Percentiles rank a stretch among this genome's conserved stretches.
These are phyloP conservation scores for Dufourea novaeangliae DNA, from an alignment of 1,140 invertebrate species.

Conservation along the genomic window DNA sequence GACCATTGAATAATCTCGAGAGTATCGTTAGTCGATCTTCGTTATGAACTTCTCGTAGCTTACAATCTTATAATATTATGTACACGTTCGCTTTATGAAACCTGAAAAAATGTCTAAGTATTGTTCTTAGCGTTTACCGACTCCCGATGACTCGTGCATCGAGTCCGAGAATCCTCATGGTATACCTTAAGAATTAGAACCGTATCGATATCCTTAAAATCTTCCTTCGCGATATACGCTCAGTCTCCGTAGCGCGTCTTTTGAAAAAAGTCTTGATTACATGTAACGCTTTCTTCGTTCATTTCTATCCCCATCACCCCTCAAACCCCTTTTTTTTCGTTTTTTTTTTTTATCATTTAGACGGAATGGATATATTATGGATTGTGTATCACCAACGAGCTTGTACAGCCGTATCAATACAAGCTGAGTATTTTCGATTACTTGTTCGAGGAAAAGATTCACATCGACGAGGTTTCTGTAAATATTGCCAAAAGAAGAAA, in stretches of 20 bases:
- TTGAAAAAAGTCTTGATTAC: slow-evolving; percentile 39
- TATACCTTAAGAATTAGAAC: slow-evolving; percentile 46
- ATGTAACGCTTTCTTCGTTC: slow-evolving; percentile 51
- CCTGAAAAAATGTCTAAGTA: slow-evolving; percentile 47
- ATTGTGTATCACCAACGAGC: slow-evolving; percentile 55
- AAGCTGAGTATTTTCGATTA: slow-evolving; percentile 43
- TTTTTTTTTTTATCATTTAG: slow-evolving; percentile 52
- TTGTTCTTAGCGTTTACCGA: slow-evolving; percentile 53
- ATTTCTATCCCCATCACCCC: slow-evolving; percentile 1
- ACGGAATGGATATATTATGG: slow-evolving; percentile 63
- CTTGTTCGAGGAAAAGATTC: slow-evolving; percentile 27
- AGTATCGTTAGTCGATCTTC: slow-evolving; percentile 39
- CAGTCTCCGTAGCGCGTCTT: background rate
- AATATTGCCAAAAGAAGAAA: background rate
- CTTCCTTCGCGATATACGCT: background rate
- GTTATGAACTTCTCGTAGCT: slow-evolving; percentile 45
- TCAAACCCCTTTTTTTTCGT: slow-evolving; percentile 24
- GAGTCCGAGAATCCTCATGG: slow-evolving; percentile 4
- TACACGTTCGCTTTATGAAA: slow-evolving; percentile 60
- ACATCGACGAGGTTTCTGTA: slow-evolving; percentile 21
- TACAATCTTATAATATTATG: slow-evolving; percentile 62
- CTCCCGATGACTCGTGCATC: background rate
- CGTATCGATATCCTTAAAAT: slow-evolving; percentile 37
- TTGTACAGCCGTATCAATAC: slow-evolving; percentile 17
- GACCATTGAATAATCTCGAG: slow-evolving; percentile 38